A percentile compares a stretch with the other conserved stretches of the same genome.
Evolutionary conservation across 2,888 invertebrate species (phyloP).

Genomic region (Patella caerulea): DNA sequence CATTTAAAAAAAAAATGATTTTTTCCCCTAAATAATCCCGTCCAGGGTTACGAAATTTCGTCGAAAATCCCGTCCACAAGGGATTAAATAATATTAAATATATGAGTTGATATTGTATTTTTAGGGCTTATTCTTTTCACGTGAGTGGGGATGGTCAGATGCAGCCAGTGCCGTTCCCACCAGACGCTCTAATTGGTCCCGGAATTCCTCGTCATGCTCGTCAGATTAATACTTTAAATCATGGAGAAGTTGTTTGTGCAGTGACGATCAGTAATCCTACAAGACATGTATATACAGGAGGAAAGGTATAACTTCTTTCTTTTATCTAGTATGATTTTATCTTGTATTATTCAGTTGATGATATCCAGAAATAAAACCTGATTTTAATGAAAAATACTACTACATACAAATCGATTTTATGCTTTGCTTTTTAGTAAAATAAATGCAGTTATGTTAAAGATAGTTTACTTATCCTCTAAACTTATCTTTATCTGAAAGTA

Average conservation of each 20-base stretch:
- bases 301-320: constrained; percentile 76
- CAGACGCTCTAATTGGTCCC: constrained; percentile 90
- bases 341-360: background rate
- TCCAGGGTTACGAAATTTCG: no score
- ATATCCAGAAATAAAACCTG: no score
- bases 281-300: constrained; percentile 85
- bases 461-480: no score
- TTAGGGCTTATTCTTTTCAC: constrained; percentile 94
- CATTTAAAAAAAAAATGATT: no score
- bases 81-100: background rate
- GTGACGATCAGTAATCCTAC: constrained; percentile 85
- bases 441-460: no score
- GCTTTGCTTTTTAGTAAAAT: no score
- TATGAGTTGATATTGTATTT: constrained; percentile 28
- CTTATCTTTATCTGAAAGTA: no score
- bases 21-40: no score
- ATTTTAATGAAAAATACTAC: no score
- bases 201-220: constrained; percentile 93
- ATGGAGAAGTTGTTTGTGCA: constrained; percentile 98
- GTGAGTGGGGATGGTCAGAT: constrained; percentile 77
- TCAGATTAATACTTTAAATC: constrained; percentile 89
- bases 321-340: background rate
- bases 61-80: no score
- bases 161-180: constrained; percentile 92
- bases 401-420: no score